These are phyloP conservation scores for Charaxes varanes DNA, from an alignment of 1,140 invertebrate genomes.

Conservation along the genomic window DNA sequence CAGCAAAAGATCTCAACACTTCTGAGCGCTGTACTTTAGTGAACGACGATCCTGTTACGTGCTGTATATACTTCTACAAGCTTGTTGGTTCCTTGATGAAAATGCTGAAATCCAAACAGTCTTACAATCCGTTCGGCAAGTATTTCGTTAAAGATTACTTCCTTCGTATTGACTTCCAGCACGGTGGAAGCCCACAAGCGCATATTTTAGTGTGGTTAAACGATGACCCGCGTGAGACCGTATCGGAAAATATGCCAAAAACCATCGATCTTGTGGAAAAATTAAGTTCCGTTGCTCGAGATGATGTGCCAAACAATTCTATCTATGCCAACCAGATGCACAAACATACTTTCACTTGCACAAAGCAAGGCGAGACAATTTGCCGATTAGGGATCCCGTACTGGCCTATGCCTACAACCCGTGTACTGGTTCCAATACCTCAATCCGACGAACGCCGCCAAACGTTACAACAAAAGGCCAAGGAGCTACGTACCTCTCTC, in stretches of 20 bases:
- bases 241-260: constrained; percentile 42
- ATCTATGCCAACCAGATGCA: constrained; percentile 44
- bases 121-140: constrained; percentile 35
- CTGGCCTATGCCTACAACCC: constrained; percentile 38
- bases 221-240: constrained; percentile 33
- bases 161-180: constrained; percentile 41
- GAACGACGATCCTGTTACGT: constrained; percentile 35
- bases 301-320: constrained; percentile 30
- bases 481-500: constrained; percentile 31
- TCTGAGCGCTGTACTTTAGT: constrained; percentile 32
- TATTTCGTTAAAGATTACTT: constrained; percentile 38
- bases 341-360: constrained; percentile 50
- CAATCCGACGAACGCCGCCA: constrained; percentile 29
- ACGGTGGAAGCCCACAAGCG: constrained; percentile 41
- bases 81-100: constrained; percentile 33
- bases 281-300: constrained; percentile 31
- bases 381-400: constrained; percentile 48
- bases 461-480: constrained; percentile 36
- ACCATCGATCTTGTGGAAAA: constrained; percentile 39
- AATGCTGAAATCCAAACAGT: constrained; percentile 36
- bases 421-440: constrained; percentile 38
- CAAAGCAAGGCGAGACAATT: constrained; percentile 33
- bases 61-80: constrained; percentile 38
- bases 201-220: constrained; percentile 49
- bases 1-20: constrained; percentile 29